These are phyloP conservation scores for Mesembrinibis cayennensis DNA, from an alignment of 2,113 vertebrate genomes.

Conservation along the genomic window DNA sequence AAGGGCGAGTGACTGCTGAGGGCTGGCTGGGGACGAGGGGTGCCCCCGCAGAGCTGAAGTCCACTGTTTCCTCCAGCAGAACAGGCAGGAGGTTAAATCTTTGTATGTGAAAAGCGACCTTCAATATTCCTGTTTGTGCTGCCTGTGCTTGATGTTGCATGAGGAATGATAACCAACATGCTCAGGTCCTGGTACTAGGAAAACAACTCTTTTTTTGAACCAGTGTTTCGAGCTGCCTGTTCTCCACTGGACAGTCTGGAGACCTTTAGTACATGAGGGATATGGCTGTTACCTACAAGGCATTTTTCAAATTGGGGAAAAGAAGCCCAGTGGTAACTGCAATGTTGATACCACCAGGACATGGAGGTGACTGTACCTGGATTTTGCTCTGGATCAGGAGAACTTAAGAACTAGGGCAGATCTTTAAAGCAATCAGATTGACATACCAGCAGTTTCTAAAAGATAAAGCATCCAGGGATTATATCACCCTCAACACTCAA, in stretches of 20 bases:
- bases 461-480: neutral
- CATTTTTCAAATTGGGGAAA: neutral
- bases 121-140: accelerated
- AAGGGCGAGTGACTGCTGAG: neutral
- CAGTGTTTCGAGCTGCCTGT: neutral
- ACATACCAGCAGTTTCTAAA: neutral
- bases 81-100: neutral
- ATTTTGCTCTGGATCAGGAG: neutral
- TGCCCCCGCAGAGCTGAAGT: neutral
- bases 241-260: neutral
- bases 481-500: constrained; percentile 4
- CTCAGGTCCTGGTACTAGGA: neutral
- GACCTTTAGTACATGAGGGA: neutral
- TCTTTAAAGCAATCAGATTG: neutral
- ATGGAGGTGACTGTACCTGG: neutral
- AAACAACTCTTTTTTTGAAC: neutral
- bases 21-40: neutral
- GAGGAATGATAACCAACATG: accelerated
- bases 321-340: neutral
- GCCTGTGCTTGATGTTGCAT: accelerated
- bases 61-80: neutral
- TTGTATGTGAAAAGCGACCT: neutral
- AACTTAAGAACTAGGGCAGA: neutral
- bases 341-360: neutral
- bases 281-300: neutral